These are phyloP conservation scores for Eonycteris spelaea DNA, from an alignment of 2,113 vertebrate genomes.

Conservation along the genomic window DNA sequence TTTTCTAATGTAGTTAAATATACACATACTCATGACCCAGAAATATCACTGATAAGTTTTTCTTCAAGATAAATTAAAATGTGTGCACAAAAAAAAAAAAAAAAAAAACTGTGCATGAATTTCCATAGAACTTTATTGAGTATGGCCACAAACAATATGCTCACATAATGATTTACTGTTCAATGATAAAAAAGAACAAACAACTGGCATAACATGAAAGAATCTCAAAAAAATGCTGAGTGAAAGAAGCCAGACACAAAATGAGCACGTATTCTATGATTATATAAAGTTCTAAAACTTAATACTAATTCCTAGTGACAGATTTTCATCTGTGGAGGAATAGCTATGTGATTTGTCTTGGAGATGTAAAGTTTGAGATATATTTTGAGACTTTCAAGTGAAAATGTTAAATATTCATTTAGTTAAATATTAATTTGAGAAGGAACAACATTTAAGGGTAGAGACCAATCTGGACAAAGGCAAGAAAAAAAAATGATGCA, in stretches of 20 bases:
- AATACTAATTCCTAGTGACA: neutral
- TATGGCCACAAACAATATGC: neutral
- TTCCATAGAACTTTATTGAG: neutral
- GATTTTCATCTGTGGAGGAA: neutral
- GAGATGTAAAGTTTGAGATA: neutral
- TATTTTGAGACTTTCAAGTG: neutral
- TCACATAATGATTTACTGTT: neutral
- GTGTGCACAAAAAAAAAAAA: neutral
- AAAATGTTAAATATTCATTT: neutral
- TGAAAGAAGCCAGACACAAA: neutral
- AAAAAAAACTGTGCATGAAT: neutral
- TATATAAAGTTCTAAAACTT: neutral
- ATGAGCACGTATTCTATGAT: too few species aligned
- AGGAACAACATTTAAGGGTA: neutral
- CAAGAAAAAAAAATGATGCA: neutral
- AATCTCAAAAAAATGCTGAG: neutral
- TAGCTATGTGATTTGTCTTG: neutral
- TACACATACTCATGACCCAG: neutral
- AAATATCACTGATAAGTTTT: neutral
- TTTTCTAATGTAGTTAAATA: neutral
- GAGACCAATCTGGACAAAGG: neutral
- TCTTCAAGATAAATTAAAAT: neutral
- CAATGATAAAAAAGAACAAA: neutral
- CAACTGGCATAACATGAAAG: neutral
- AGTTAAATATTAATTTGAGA: neutral